Evolutionary conservation across 2,888 invertebrate species (phyloP).

Genomic region (Trissolcus japonicus): DNA sequence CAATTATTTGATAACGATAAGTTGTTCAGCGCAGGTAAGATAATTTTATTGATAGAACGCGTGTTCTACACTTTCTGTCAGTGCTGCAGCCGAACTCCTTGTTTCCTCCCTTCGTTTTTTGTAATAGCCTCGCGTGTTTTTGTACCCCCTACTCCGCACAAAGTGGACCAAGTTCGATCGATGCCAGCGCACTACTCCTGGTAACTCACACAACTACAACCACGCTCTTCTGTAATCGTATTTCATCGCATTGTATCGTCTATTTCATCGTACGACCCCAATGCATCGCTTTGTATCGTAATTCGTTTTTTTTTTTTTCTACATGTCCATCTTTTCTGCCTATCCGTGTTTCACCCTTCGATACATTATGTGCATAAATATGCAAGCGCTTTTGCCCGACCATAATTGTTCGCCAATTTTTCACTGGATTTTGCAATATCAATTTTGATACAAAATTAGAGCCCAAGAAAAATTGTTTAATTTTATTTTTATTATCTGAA

Average conservation of each 20-base stretch:
- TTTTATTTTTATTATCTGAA: constrained; percentile 10
- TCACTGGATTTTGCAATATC: constrained; percentile 1
- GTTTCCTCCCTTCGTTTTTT: constrained; percentile 41
- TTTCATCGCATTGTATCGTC: constrained; percentile 58
- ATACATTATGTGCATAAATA: constrained; percentile 2
- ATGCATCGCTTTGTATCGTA: constrained; percentile 63
- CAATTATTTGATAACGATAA: constrained; percentile 47
- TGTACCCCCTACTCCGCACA: constrained; percentile 48
- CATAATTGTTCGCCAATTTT: constrained; percentile 38
- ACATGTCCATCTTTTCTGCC: constrained; percentile 22
- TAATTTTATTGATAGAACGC: constrained; percentile 53
- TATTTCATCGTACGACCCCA: constrained; percentile 59
- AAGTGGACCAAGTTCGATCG: constrained; percentile 59
- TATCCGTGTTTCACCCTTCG: constrained; percentile 35
- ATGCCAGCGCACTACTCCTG: constrained; percentile 51
- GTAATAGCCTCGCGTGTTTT: constrained; percentile 55
- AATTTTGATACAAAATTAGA: constrained; percentile 7
- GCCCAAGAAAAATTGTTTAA: background rate
- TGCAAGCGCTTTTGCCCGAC: constrained; percentile 3
- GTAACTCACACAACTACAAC: constrained; percentile 38
- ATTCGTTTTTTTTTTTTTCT: constrained; percentile 52
- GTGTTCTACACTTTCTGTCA: constrained; percentile 48
- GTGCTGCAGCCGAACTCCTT: constrained; percentile 21
- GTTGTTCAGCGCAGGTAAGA: constrained; percentile 37
- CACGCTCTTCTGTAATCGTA: constrained; percentile 53